Evolutionary conservation across 1,140 invertebrate genomes (phyloP), one percentile per base, ranked within the genome.

Genomic region (Diorhabda carinulata): DNA sequence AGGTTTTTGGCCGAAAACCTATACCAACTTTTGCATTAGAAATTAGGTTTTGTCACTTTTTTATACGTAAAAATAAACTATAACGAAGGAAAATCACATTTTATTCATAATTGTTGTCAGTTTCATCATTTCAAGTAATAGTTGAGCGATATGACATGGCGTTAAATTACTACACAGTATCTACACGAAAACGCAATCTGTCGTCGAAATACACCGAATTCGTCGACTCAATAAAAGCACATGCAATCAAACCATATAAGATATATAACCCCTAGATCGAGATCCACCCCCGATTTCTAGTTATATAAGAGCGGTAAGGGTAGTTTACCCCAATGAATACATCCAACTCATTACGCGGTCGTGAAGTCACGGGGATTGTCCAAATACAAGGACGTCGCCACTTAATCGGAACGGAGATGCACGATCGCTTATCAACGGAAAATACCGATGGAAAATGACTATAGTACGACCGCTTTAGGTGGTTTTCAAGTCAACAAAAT

Each of bases 231-330:
- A 76, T 76, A 76, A 76, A 76, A 76, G 73, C 75, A 67, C 74
- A 62, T 69, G 59, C 72, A 76, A 76, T 76, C 75, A 76, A 75
- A 75, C 75, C 75, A 73, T 76, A 76, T 76, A 76, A 75, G 47
- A 52, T 52, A 76, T 70, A 66, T 71, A 70, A 73, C 74, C 74
- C 75, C 73, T 70, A 73, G 73, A 66, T 73, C 70, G 72, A 67
- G 57, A 64, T 72, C 69, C 70, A 64, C 70, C 74, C 73, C 68
- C 73, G 61, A 57, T 67, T 64, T 9, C 57, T 25, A 41, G 60
- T 74, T 76, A 70, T 67, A 66, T 72, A 74, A 76, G n/a, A 52
- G 47, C 47, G 47, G 6, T 4, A n/a, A 52, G 75, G 75, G 75
- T 72, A 69, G 67, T 67, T 69, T 58, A 68, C 73, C 72, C 72